A percentile compares a stretch with the other conserved stretches of the same genome.
Conservation (phyloP, 92 coral and sea anemone species). For the Paramuricea clavata region DNA sequence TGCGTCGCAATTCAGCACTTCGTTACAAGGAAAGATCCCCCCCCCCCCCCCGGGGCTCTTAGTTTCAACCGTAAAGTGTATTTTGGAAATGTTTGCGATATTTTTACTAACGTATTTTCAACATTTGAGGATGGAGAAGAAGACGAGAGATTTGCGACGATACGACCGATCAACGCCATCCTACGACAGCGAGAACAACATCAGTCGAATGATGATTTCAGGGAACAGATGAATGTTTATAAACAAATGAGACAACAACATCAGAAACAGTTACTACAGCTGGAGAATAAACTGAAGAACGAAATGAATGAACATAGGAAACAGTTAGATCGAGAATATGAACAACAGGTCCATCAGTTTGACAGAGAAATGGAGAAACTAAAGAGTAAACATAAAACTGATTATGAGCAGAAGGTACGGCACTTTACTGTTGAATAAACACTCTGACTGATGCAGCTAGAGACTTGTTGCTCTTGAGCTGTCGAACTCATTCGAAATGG, state of each 20-base stretch:
- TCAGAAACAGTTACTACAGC: slow-evolving; percentile 83
- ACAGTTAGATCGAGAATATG: slow-evolving; percentile 90
- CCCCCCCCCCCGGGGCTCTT: too few species aligned
- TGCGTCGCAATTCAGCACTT: background rate
- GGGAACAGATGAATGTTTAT: slow-evolving; percentile 94
- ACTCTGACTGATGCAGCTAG: too few species aligned
- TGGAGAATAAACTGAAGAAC: slow-evolving; percentile 84
- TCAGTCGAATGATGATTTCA: slow-evolving; percentile 85
- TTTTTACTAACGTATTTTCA: background rate
- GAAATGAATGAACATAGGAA: slow-evolving; percentile 98
- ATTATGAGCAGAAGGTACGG: slow-evolving; percentile 86
- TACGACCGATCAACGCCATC: slow-evolving; percentile 95
- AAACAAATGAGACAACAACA: slow-evolving; percentile 95
- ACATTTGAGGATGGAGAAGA: slow-evolving; percentile 72
- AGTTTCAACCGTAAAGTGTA: too few species aligned
- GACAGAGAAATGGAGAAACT: slow-evolving; percentile 93
- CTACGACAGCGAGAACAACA: slow-evolving; percentile 93
- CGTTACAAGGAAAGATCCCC: too few species aligned
- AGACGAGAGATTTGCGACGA: slow-evolving; percentile 97
- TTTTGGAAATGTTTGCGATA: too few species aligned
- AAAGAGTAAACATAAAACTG: slow-evolving; percentile 89
- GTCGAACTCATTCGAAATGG: too few species aligned
- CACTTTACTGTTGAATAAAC: too few species aligned
- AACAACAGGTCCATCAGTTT: slow-evolving; percentile 96
- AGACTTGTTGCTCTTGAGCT: too few species aligned